Evolutionary conservation across 1,140 invertebrate genomes (phyloP).

Genomic region (Cotesia vestalis): DNA sequence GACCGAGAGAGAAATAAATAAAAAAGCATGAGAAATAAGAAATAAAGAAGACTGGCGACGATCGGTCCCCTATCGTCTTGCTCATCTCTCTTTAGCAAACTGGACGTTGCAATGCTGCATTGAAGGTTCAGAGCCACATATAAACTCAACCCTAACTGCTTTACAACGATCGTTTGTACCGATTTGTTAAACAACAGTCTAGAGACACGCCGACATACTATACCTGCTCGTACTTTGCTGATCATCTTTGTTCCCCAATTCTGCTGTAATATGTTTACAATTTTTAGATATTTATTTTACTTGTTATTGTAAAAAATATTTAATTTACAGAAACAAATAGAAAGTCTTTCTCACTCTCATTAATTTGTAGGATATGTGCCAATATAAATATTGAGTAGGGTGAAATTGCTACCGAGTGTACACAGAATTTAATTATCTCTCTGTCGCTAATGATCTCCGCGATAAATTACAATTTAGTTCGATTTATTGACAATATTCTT

Average conservation of each 20-base stretch:
- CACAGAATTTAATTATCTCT: conserved; percentile 33
- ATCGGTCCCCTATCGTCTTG: conserved; percentile 63
- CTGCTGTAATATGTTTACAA: neutral
- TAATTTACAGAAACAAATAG: too few relatives aligned
- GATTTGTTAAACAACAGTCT: conserved; percentile 65
- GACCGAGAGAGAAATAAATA: conserved; percentile 18
- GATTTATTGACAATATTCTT: conserved; percentile 47
- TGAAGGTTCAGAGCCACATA: conserved; percentile 56
- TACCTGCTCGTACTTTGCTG: neutral
- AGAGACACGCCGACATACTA: conserved; percentile 33
- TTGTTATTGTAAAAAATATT: neutral
- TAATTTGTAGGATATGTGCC: neutral
- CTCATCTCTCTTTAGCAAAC: conserved; percentile 58
- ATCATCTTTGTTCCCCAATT: conserved; percentile 21
- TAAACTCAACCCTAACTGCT: conserved; percentile 64
- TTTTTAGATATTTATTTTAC: conserved; percentile 2
- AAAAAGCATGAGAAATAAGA: conserved; percentile 30
- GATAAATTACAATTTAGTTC: conserved; percentile 52
- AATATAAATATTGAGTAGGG: conserved; percentile 41
- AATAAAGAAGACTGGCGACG: conserved; percentile 45
- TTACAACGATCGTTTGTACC: conserved; percentile 68
- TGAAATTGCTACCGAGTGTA: conserved; percentile 51
- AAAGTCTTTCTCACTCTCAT: too few relatives aligned
- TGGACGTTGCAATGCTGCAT: conserved; percentile 33
- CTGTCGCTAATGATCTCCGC: conserved; percentile 47